phyloP scores from a whole-genome alignment of 2,888 invertebrate genomes.

The Chrysolina oricalcia region DNA sequence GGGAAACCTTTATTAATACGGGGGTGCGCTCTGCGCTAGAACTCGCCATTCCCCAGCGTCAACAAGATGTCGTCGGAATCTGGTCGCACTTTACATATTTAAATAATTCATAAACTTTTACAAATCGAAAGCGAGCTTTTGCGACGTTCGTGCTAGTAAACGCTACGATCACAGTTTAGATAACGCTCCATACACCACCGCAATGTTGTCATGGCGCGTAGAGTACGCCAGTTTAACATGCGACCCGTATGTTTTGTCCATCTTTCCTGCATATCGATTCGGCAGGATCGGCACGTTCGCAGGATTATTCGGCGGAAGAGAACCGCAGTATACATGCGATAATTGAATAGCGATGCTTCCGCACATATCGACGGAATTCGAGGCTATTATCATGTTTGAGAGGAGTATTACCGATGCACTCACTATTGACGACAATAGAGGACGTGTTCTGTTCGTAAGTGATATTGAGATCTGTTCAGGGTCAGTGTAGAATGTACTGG shows the following conservation, averaged over 20 bases:
- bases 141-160: neutral
- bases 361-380: conserved; percentile 14
- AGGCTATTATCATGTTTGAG: neutral
- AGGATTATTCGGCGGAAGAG: conserved; percentile 13
- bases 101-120: conserved; percentile 16
- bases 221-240: conserved; percentile 26
- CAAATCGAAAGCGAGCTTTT: neutral
- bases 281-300: conserved; percentile 13
- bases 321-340: conserved; percentile 14
- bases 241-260: conserved; percentile 34
- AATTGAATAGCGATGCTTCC: conserved; percentile 21
- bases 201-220: conserved; percentile 11
- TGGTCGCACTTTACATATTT: conserved; percentile 14
- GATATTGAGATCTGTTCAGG: too few relatives aligned
- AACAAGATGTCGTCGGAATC: conserved; percentile 8
- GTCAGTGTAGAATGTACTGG: too few relatives aligned
- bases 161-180: conserved; percentile 5
- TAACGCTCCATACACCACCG: conserved; percentile 3
- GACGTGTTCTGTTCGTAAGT: neutral
- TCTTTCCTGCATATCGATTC: conserved; percentile 32
- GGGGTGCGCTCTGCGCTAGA: neutral
- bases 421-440: neutral
- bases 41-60: conserved; percentile 4
- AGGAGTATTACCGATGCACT: neutral
- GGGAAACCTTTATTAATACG: too few relatives aligned